Evolutionary conservation across 2,797 vertebrate species (phyloP), one percentile per base, ranked within the genome.

Genomic region (Rhabdomys pumilio): DNA sequence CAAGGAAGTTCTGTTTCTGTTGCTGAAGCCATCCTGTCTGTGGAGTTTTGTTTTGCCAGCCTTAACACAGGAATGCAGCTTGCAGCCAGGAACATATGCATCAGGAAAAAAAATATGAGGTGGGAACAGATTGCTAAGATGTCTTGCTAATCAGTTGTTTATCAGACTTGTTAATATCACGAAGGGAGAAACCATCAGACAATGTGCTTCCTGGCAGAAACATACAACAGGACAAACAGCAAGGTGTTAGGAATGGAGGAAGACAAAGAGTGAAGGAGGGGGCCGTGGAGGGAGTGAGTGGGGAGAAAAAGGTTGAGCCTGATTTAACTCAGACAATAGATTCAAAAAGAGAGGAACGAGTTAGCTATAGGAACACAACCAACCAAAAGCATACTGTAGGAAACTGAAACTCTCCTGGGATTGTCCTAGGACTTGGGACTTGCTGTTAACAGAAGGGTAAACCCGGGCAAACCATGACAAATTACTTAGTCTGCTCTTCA

Each of bases 41-140:
- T 12, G n/a, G 20, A 17, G 41, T 86, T 87, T 90, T 76, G 65
- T 63, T 85, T 65, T 77, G n/a, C 44, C 65, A 76, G 38, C 22
- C 73, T 63, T 65, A 55, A 34, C 34, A 85, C 53, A 88, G n/a
- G 44, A 76, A 88, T 24, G 82, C 1, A 67, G 63, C 53, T 88
- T 20, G 1, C 44, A 95, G 59, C 29, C n/a, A 89, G 59, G 31
- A 95, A 88, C 57, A 80, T 79, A 57, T 31, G 15, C 19, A 91
- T 50, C 41, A 57, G 17, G 24, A 57, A 69, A 65, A 81, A 41
- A 88, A 87, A 53, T 55, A 80, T 15, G 84, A 96, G 15, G 41
- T 24, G 34, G 38, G 63, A 88, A 97, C 69, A n/a, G 38, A 88
- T 85, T 94, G 81, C 84, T 44, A 88, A 81, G 82, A 85, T 14